These are phyloP conservation scores for Globodera ellingtonae DNA, from an alignment of 1,140 invertebrate species.

Conservation along the genomic window DNA sequence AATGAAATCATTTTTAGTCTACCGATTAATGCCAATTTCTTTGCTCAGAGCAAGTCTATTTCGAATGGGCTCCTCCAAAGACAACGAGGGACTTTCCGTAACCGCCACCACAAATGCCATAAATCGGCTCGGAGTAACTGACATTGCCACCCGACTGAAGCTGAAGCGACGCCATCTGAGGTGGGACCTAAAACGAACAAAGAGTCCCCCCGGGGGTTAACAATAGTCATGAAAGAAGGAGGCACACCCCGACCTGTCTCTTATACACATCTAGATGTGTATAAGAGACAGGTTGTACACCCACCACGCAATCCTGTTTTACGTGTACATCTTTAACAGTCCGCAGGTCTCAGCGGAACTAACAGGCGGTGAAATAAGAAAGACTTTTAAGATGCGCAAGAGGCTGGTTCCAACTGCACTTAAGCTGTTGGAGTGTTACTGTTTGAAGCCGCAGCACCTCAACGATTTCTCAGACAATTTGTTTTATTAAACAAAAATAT, in stretches of 20 bases:
- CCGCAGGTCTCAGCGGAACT: slow-evolving; percentile 37
- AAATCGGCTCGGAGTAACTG: neutral
- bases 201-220: no score
- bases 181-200: neutral
- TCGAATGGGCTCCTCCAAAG: slow-evolving; percentile 39
- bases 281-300: no score
- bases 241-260: no score
- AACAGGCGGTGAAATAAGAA: neutral
- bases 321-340: slow-evolving; percentile 63
- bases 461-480: slow-evolving; percentile 35
- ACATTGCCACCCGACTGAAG: slow-evolving; percentile 1
- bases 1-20: no score
- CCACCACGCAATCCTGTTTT: slow-evolving; percentile 61
- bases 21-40: no score
- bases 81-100: slow-evolving; percentile 24
- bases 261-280: no score
- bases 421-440: slow-evolving; percentile 63
- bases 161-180: slow-evolving; percentile 36
- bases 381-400: slow-evolving; percentile 54
- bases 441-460: slow-evolving; percentile 49
- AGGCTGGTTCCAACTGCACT: slow-evolving; percentile 60
- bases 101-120: slow-evolving; percentile 18
- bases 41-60: slow-evolving; percentile 47
- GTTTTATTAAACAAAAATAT: neutral
- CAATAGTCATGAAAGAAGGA: no score